These are phyloP conservation scores for Ecdyonurus torrentis DNA, from an alignment of 2,888 invertebrate species.

Conservation along the genomic window DNA sequence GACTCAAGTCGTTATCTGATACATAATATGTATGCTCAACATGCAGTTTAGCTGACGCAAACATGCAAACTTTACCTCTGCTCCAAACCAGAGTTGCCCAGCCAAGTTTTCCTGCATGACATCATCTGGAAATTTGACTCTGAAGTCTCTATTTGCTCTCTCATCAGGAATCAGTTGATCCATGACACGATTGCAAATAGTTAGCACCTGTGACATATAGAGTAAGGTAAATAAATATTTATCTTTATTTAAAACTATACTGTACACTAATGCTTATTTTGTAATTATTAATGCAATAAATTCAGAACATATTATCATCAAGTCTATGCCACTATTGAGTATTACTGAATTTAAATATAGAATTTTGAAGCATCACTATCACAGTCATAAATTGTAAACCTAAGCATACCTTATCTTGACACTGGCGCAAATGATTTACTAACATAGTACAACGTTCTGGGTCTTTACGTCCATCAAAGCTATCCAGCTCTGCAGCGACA, in stretches of 20 bases:
- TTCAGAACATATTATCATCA: too few species aligned
- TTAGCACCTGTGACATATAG: slow-evolving; percentile 56
- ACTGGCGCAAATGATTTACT: slow-evolving; percentile 86
- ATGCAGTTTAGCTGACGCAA: too few species aligned
- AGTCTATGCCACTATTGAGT: too few species aligned
- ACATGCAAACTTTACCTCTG: too few species aligned
- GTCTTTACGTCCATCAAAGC: slow-evolving; percentile 97
- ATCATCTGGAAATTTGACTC: slow-evolving; percentile 97
- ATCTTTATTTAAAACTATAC: slow-evolving; percentile 1
- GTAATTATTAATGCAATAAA: too few species aligned
- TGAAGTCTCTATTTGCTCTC: slow-evolving; percentile 81
- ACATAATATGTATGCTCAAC: too few species aligned
- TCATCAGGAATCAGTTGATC: slow-evolving; percentile 74
- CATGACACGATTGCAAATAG: slow-evolving; percentile 89
- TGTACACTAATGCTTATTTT: slow-evolving; percentile 8
- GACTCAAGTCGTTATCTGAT: too few species aligned
- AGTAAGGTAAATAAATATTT: too few species aligned
- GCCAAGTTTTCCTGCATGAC: slow-evolving; percentile 95
- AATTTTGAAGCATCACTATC: too few species aligned
- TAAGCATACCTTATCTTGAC: slow-evolving; percentile 46
- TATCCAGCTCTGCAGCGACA: slow-evolving; percentile 92
- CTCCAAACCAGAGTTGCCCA: slow-evolving; percentile 98
- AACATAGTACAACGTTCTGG: slow-evolving; percentile 90
- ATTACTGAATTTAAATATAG: too few species aligned
- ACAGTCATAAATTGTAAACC: not conserved